A percentile compares a stretch with the other conserved stretches of the same genome.
Evolutionary conservation across 2,888 invertebrate genomes (phyloP).

Genomic region (Sisyra terminalis): DNA sequence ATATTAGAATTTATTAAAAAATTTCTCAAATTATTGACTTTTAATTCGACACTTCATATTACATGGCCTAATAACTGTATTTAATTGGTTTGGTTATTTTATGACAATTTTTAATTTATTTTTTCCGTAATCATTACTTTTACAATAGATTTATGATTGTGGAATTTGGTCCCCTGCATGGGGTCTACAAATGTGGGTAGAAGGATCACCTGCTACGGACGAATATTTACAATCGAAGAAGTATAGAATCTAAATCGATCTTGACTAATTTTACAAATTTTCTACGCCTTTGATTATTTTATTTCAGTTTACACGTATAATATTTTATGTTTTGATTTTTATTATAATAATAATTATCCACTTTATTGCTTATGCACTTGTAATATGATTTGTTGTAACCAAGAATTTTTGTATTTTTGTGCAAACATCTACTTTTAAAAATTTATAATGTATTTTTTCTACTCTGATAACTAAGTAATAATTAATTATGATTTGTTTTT

Average conservation of each 20-base stretch:
- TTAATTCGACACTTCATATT: not conserved
- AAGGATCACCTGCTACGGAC: not conserved
- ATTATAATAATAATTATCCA: too few relatives aligned
- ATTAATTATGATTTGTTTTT: too few relatives aligned
- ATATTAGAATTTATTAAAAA: not conserved
- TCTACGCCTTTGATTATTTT: too few relatives aligned
- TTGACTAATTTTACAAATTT: too few relatives aligned
- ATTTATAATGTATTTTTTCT: too few relatives aligned
- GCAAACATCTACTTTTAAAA: not conserved
- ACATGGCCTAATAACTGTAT: not conserved
- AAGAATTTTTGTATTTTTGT: conserved; percentile 1
- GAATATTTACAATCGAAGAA: not conserved
- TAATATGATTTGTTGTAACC: too few relatives aligned
- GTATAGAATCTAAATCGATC: not conserved
- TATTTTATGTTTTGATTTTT: too few relatives aligned
- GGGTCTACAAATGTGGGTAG: conserved; percentile 5
- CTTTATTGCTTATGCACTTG: too few relatives aligned
- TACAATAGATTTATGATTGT: conserved; percentile 1
- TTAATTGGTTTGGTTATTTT: not conserved
- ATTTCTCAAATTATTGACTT: not conserved
- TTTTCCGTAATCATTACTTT: not conserved
- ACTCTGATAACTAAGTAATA: too few relatives aligned
- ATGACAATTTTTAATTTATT: not conserved
- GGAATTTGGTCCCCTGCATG: not conserved
- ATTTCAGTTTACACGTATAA: too few relatives aligned